These are phyloP conservation scores for Drosophila tristis DNA, from an alignment of 1,140 invertebrate genomes.

Conservation along the genomic window DNA sequence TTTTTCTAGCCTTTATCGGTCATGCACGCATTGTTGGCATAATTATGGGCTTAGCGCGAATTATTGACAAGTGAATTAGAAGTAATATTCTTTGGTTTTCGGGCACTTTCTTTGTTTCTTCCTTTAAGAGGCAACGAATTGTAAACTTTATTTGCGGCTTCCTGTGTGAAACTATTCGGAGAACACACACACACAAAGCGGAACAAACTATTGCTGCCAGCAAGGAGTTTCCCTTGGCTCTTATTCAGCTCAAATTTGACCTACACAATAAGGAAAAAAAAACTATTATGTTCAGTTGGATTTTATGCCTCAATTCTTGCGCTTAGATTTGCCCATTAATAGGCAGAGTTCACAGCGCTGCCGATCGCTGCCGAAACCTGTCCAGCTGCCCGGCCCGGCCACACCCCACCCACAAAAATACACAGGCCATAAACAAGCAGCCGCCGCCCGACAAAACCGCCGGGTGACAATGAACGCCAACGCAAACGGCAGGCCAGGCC, in stretches of 20 bases:
- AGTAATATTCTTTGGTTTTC: constrained; percentile 53
- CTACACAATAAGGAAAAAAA: no score
- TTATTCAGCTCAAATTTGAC: no score
- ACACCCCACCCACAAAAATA: constrained; percentile 15
- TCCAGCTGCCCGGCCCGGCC: neutral
- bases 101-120: constrained; percentile 15
- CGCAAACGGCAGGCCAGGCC: constrained; percentile 17
- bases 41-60: constrained; percentile 72
- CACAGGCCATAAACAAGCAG: neutral
- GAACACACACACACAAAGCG: constrained; percentile 13
- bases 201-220: constrained; percentile 7
- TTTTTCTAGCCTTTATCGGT: constrained; percentile 29
- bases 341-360: neutral
- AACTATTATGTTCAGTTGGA: no score
- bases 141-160: constrained; percentile 38
- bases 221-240: constrained; percentile 2
- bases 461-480: constrained; percentile 44
- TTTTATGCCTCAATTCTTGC: neutral
- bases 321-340: neutral
- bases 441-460: constrained; percentile 18
- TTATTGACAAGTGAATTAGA: constrained; percentile 78
- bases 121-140: constrained; percentile 19
- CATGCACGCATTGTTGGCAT: constrained; percentile 64
- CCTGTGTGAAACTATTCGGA: constrained; percentile 35
- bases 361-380: constrained; percentile 13